phyloP scores from a whole-genome alignment of 1,140 invertebrate genomes.

The Calephelis virginiensis region DNA sequence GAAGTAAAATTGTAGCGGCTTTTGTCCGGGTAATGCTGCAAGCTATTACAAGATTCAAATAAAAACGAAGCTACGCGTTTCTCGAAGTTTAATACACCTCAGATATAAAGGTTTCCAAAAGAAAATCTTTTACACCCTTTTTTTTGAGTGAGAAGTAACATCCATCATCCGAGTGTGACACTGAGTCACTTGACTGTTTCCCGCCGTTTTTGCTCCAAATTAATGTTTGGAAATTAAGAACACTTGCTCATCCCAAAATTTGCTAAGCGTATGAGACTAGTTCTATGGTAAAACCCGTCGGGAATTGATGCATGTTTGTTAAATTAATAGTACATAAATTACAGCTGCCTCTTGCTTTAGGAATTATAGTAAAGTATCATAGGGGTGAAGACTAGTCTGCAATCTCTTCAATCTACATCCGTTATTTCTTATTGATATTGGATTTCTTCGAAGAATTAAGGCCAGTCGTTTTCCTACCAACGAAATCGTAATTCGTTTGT shows the following conservation, averaged over 20 bases:
- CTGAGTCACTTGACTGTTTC: constrained; percentile 23
- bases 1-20: too few relatives aligned
- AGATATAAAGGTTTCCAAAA: background rate
- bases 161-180: constrained; percentile 19
- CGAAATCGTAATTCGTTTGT: too few relatives aligned
- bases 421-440: too few relatives aligned
- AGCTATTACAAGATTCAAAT: too few relatives aligned
- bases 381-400: too few relatives aligned
- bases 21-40: too few relatives aligned
- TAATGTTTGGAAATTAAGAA: constrained; percentile 26
- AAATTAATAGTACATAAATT: too few relatives aligned
- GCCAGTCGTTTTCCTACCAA: too few relatives aligned
- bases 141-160: background rate
- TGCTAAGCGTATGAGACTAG: constrained; percentile 15
- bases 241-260: constrained; percentile 17
- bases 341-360: too few relatives aligned
- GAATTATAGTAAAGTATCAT: too few relatives aligned
- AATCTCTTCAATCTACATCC: too few relatives aligned
- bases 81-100: background rate
- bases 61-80: background rate
- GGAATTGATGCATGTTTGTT: background rate
- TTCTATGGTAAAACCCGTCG: background rate
- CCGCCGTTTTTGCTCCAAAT: constrained; percentile 24
- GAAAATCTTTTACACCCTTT: constrained; percentile 1
- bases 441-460: too few relatives aligned